These are phyloP conservation scores for Tenthredo mesomela DNA, from an alignment of 2,888 invertebrate species.

Conservation along the genomic window DNA sequence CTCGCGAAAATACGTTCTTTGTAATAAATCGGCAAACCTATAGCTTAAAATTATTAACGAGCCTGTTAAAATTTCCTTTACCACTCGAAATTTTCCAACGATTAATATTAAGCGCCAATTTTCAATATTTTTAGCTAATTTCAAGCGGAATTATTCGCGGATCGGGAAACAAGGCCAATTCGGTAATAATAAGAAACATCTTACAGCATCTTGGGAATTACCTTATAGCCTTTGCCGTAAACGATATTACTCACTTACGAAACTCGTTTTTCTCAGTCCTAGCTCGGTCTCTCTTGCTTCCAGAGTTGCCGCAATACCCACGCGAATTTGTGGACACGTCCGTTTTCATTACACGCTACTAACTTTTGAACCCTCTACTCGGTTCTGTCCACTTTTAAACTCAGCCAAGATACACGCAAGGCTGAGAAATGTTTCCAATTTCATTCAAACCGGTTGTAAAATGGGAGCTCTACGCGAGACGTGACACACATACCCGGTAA, in stretches of 20 bases:
- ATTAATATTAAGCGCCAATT: not conserved
- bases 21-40: not conserved
- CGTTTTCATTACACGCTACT: slow-evolving; percentile 46
- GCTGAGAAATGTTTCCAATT: slow-evolving; percentile 76
- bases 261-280: slow-evolving; percentile 36
- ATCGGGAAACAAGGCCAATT: slow-evolving; percentile 1
- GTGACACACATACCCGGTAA: slow-evolving; percentile 73
- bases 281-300: not conserved
- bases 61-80: not conserved
- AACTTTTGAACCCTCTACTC: slow-evolving; percentile 48
- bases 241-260: slow-evolving; percentile 46
- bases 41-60: not conserved
- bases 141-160: not conserved
- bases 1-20: not conserved
- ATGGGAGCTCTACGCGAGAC: slow-evolving; percentile 68
- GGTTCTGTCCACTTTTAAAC: slow-evolving; percentile 62
- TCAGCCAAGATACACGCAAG: slow-evolving; percentile 54
- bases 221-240: slow-evolving; percentile 25
- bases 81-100: not conserved
- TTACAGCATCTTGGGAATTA: not conserved
- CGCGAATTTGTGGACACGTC: slow-evolving; percentile 47
- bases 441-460: slow-evolving; percentile 72
- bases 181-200: not conserved
- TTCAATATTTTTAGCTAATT: not conserved
- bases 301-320: slow-evolving; percentile 26